These are phyloP conservation scores for Ceratotherium simum DNA, from an alignment of 2,113 vertebrate genomes.

Conservation along the genomic window DNA sequence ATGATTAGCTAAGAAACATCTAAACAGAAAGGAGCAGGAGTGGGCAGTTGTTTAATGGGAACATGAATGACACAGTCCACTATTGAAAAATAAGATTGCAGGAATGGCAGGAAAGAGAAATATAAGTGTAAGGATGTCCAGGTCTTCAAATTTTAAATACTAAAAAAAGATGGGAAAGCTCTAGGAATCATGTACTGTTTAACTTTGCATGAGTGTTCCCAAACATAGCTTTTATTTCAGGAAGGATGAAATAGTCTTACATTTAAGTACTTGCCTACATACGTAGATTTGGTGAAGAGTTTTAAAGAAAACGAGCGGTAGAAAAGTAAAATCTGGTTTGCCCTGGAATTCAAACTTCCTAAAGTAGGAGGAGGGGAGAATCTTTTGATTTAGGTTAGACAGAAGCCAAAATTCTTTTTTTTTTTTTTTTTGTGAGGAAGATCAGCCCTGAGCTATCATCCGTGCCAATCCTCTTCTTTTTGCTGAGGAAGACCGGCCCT, in stretches of 20 bases:
- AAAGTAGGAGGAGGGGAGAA: neutral
- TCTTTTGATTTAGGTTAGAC: neutral
- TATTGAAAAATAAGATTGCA: slow-evolving; percentile 27
- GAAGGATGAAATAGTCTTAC: neutral
- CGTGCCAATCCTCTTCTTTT: no score
- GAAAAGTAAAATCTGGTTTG: slow-evolving; percentile 5
- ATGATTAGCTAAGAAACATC: slow-evolving; percentile 2
- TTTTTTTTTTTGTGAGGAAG: no score
- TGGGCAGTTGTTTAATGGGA: slow-evolving; percentile 9
- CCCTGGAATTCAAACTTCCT: slow-evolving; percentile 33
- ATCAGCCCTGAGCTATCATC: no score
- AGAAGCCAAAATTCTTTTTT: neutral
- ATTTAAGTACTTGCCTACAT: neutral
- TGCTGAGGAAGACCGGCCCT: no score
- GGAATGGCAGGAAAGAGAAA: slow-evolving; percentile 40
- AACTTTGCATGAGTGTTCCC: slow-evolving; percentile 30
- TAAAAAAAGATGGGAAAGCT: slow-evolving; percentile 5
- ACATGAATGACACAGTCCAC: neutral
- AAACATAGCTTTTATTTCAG: slow-evolving; percentile 43
- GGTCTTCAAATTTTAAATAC: slow-evolving; percentile 46
- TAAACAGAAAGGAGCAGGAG: neutral
- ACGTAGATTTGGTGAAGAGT: slow-evolving; percentile 8
- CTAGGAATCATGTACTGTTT: slow-evolving; percentile 29
- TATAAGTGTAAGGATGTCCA: neutral
- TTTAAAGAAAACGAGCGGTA: neutral